Evolutionary conservation across 2,113 vertebrate genomes (phyloP), one percentile per base, ranked within the genome.

Genomic region (Athene cunicularia): DNA sequence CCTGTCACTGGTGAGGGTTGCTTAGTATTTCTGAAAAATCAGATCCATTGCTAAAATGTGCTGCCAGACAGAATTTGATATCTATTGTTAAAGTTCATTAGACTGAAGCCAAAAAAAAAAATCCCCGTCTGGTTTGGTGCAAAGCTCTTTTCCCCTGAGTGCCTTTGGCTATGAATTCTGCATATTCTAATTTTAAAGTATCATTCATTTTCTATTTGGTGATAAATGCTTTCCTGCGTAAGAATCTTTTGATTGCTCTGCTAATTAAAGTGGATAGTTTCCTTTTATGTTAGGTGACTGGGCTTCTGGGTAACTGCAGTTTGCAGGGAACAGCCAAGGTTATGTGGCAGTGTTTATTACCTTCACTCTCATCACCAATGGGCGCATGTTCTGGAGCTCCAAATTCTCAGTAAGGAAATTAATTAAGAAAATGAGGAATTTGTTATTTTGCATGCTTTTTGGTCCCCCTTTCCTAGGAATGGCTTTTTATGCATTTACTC

Each of bases 151-250:
- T 84, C 85, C 75, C 82, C 96, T 95, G 92, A 92, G 91, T 94
- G 94, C 95, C 95, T 96, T 95, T 96, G 94, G 95, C 94, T 96
- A 96, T 30, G 55, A 95, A 91, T 97, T 97, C 96, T 97, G 94
- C 95, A 97, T 96, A 97, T 97, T 97, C 93, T 95, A 97, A 96
- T 96, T 97, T 97, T 91, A 96, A 97, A 96, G 91, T 96, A 95
- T 96, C 93, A 79, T 95, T 96, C 94, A 89, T 95, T 96, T 96
- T 96, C 95, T 97, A 93, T 96, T 96, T 96, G 95, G 97, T 96
- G 96, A 95, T 95, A 96, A 97, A 95, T 91, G 94, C 91, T 95
- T 95, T 95, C 94, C 94, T 93, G 94, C 27, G 18, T 94, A 89
- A 95, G 91, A 96, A 88, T 84, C 94, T 95, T 97, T 91, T 97